Percentiles rank a stretch among this genome's conserved stretches.
Evolutionary conservation across 2,888 invertebrate species (phyloP).

Genomic region (Ectemnius cavifrons): DNA sequence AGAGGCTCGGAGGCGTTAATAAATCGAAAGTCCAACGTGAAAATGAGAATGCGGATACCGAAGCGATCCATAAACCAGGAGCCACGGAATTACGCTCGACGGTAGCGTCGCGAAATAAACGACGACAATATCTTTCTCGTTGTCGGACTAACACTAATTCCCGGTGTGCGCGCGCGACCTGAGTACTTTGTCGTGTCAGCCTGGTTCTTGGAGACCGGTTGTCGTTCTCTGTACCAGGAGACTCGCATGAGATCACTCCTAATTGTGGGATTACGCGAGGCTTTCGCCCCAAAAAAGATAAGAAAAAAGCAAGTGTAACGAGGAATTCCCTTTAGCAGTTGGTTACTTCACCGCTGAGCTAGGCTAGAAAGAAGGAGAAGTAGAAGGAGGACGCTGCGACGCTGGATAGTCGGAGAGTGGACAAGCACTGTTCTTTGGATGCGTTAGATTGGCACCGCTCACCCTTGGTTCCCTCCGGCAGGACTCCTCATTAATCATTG

Average conservation of each 20-base stretch:
- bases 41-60: too few relatives aligned
- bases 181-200: not conserved
- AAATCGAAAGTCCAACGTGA: too few relatives aligned
- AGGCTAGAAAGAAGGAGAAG: too few relatives aligned
- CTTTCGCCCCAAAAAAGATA: not conserved
- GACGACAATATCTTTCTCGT: too few relatives aligned
- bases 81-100: too few relatives aligned
- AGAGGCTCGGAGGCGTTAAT: too few relatives aligned
- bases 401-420: not conserved
- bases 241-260: slow-evolving; percentile 10
- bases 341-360: too few relatives aligned
- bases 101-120: too few relatives aligned
- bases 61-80: too few relatives aligned
- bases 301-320: too few relatives aligned
- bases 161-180: not conserved
- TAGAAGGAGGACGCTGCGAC: too few relatives aligned
- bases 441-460: slow-evolving; percentile 10
- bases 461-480: slow-evolving; percentile 9
- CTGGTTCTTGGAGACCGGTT: not conserved
- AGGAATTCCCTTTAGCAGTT: too few relatives aligned
- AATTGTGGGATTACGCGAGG: not conserved
- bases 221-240: not conserved
- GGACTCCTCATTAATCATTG: slow-evolving; percentile 29
- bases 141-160: not conserved
- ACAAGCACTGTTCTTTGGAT: not conserved